Conservation (phyloP, 35 echinoderm and acorn worm genomes). For the Lytechinus pictus region DNA sequence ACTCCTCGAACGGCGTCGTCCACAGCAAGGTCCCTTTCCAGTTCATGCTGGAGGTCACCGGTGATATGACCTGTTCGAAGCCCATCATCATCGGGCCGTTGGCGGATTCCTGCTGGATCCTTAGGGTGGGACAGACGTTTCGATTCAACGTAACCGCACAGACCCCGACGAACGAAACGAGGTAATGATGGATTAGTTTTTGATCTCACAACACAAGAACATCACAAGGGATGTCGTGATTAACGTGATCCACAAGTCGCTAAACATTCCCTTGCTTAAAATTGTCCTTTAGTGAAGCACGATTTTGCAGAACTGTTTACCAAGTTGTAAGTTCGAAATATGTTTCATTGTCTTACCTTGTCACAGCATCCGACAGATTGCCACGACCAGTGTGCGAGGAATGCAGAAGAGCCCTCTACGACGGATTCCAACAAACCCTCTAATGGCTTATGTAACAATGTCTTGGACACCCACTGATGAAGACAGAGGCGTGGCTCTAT, state of each 20-base stretch:
- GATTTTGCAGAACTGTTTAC: too few relatives aligned
- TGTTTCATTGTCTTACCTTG: neutral
- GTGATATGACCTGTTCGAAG: conserved; percentile 3
- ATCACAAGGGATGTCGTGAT: too few relatives aligned
- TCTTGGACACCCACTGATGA: neutral
- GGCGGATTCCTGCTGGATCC: conserved; percentile 14
- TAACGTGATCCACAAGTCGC: too few relatives aligned
- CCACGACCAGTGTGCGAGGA: neutral
- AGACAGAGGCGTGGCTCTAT: neutral
- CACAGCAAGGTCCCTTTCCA: conserved; percentile 46
- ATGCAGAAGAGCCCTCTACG: conserved; percentile 50
- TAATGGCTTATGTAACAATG: conserved; percentile 33
- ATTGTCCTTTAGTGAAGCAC: too few relatives aligned
- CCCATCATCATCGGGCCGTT: neutral
- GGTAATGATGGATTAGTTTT: neutral
- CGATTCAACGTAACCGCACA: conserved; percentile 24
- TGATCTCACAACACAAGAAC: too few relatives aligned
- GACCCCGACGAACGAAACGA: neutral
- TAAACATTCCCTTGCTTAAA: too few relatives aligned
- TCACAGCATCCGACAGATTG: conserved; percentile 26
- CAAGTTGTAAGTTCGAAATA: neutral
- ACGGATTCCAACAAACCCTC: neutral
- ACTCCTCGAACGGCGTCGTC: conserved; percentile 33
- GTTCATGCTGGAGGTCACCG: conserved; percentile 42
- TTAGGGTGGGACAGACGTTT: neutral